phyloP scores from a whole-genome alignment of 2,888 invertebrate genomes.

The Drosophila mettleri region DNA sequence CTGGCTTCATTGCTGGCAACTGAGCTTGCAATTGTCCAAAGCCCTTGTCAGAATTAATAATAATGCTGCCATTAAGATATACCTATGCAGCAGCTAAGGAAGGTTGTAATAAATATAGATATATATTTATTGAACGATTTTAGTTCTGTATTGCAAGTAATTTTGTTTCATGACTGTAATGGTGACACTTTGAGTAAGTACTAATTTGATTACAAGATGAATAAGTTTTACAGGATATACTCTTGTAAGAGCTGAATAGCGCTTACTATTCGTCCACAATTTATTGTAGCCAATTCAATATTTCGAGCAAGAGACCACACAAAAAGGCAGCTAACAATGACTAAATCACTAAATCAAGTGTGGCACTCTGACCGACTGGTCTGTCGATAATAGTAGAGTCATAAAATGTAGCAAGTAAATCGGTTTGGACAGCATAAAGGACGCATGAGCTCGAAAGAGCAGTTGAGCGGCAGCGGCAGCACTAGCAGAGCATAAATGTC shows the following conservation, averaged over 20 bases:
- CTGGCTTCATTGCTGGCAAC: neutral
- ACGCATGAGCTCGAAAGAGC: conserved; percentile 19
- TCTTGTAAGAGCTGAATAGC: neutral
- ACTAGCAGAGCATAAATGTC: conserved; percentile 70
- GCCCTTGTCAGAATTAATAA: neutral
- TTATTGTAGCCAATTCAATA: conserved; percentile 16
- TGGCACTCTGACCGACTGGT: conserved; percentile 12
- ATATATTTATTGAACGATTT: neutral
- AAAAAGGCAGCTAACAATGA: conserved; percentile 44
- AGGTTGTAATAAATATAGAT: neutral
- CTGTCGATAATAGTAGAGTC: conserved; percentile 65
- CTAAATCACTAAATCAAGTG: conserved; percentile 67
- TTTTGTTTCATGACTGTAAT: no score
- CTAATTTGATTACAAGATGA: neutral
- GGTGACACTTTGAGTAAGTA: neutral
- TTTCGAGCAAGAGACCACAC: conserved; percentile 19
- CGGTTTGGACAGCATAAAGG: conserved; percentile 54
- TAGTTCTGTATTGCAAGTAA: neutral
- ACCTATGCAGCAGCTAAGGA: neutral
- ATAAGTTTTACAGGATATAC: neutral
- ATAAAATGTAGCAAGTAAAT: conserved; percentile 72
- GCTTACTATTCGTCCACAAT: neutral
- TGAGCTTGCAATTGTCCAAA: neutral
- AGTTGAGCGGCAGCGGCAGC: conserved; percentile 13
- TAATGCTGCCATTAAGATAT: neutral